phyloP scores from a whole-genome alignment of 2,888 invertebrate species.

The Torymus texanus region DNA sequence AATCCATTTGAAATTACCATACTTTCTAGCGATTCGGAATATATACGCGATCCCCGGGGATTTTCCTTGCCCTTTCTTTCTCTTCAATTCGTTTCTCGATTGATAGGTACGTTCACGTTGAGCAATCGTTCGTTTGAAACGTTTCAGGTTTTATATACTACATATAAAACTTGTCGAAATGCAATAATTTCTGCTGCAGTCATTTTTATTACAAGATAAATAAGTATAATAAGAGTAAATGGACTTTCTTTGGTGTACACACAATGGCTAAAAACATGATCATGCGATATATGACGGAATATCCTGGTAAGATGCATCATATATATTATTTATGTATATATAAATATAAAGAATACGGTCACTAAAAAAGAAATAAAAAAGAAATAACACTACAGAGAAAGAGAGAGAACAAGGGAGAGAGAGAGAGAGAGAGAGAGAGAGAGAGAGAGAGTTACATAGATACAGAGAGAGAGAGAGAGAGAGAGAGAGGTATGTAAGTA shows the following conservation, averaged over 20 bases:
- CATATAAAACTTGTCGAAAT: too few relatives aligned
- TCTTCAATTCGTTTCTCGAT: too few relatives aligned
- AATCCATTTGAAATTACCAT: conserved; percentile 34
- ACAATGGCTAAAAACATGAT: conserved; percentile 27
- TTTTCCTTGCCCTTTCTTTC: background rate
- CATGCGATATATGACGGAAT: conserved; percentile 39
- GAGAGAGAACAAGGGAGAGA: too few relatives aligned
- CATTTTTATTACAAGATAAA: background rate
- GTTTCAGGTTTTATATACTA: too few relatives aligned
- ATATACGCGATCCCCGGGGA: background rate
- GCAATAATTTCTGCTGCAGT: too few relatives aligned
- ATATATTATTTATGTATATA: background rate
- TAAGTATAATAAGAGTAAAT: background rate
- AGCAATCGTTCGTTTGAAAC: too few relatives aligned
- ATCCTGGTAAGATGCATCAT: conserved; percentile 22
- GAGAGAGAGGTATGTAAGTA: too few relatives aligned
- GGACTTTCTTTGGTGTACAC: conserved; percentile 1
- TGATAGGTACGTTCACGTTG: too few relatives aligned
- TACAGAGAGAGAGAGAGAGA: background rate
- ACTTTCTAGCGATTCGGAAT: conserved; percentile 11
- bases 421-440: background rate
- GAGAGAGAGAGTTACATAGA: too few relatives aligned
- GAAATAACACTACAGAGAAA: background rate
- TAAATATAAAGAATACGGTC: background rate
- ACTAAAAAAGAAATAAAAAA: conserved; percentile 39